These are phyloP conservation scores for Murina feae DNA, from an alignment of 2,113 vertebrate species.

Conservation along the genomic window DNA sequence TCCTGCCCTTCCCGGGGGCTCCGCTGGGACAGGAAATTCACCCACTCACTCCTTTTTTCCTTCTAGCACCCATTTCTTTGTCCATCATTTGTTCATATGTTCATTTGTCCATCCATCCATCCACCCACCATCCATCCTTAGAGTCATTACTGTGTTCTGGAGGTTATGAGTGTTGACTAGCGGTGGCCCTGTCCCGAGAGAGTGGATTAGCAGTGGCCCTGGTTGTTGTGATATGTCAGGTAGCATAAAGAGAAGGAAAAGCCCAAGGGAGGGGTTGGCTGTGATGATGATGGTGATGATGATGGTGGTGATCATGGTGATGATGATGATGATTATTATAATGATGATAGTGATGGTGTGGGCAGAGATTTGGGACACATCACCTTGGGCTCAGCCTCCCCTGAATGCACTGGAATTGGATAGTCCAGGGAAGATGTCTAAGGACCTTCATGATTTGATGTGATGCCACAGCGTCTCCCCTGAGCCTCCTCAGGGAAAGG, in stretches of 20 bases:
- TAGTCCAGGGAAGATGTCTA: background rate
- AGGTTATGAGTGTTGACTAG: background rate
- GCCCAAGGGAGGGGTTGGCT: rapidly evolving
- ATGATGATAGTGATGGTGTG: rapidly evolving
- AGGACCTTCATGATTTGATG: background rate
- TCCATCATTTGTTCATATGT: background rate
- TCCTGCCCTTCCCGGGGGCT: background rate
- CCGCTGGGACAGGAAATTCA: background rate
- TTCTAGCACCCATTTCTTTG: background rate
- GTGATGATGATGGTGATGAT: no score
- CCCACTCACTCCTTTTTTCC: background rate
- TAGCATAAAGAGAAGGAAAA: background rate
- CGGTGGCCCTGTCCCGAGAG: background rate
- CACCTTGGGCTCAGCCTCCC: background rate
- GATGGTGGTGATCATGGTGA: background rate
- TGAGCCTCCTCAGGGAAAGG: no score
- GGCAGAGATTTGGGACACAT: background rate
- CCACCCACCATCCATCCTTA: background rate
- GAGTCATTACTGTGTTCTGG: background rate
- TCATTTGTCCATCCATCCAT: no score
- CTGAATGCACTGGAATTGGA: background rate
- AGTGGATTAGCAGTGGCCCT: no score
- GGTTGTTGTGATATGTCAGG: background rate
- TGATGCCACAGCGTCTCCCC: background rate
- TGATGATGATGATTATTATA: no score